Evolutionary conservation across 2,113 vertebrate genomes (phyloP), one percentile per base, ranked within the genome.

Genomic region (Artemisiospiza belli): DNA sequence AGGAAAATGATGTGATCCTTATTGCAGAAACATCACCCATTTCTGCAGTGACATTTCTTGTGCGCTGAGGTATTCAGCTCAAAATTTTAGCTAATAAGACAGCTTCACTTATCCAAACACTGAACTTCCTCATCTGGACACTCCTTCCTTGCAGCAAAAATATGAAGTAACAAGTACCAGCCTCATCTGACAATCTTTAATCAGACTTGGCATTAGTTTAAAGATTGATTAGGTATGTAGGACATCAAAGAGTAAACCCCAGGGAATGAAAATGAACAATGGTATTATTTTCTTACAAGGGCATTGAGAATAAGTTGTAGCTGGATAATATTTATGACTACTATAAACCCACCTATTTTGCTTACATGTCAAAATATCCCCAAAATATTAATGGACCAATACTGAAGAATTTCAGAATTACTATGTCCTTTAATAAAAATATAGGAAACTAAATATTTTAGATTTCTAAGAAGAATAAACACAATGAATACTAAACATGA

Each of bases 261-360:
- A 76, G 92, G 83, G 97, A 92, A 84, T 69, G 41, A 94, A 95
- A 96, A 96, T 61, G 90, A 94, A 92, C 35, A 41, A 92, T 95
- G 72, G 78, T 12, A 31, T 91, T 97, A 94, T 96, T 96, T 95
- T 90, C 84, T 80, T 93, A 59, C 23, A 87, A 70, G 66, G 39
- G 37, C 41, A 93, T 95, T 84, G 86, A 93, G 84, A 86, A 89
- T 61, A 91, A 69, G 27, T 82, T 63, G 15, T 59, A 70, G 63
- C 68, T 63, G 58, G 33, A 67, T 43, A 49, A 67, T 44, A 79
- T 62, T 41, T 74, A 39, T 70, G 37, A 55, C 21, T 86, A 21
- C 23, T 67, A 35, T 49, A 58, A 62, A 84, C 14, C 11, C 16
- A 84, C 15, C 8, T 87, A 72, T 75, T 92, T 91, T 92, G 30